Evolutionary conservation across 2,888 invertebrate species (phyloP).

Genomic region (Oasisia sp.): DNA sequence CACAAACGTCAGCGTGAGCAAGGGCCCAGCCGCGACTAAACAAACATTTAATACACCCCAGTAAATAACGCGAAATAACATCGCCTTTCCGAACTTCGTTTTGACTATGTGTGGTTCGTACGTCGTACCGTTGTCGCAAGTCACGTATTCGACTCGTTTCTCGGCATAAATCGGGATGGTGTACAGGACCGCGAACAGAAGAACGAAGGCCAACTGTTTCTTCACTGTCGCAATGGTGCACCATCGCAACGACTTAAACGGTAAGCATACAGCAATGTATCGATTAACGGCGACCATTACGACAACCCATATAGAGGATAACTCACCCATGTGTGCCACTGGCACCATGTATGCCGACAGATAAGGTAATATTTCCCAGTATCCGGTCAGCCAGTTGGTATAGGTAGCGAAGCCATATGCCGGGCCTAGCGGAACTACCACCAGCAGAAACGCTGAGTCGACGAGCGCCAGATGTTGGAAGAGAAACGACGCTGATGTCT

Average conservation of each 20-base stretch:
- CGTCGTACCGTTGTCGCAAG: conserved; percentile 8
- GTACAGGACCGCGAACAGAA: conserved; percentile 39
- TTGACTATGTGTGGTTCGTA: neutral
- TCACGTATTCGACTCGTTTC: conserved; percentile 20
- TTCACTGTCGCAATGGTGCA: conserved; percentile 42
- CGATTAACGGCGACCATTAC: conserved; percentile 42
- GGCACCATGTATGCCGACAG: conserved; percentile 35
- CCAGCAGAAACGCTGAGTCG: conserved; percentile 33
- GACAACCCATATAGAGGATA: conserved; percentile 43
- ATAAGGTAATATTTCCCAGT: conserved; percentile 8
- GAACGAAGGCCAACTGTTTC: conserved; percentile 39
- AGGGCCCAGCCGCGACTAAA: conserved; percentile 31
- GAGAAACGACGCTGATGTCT: conserved; percentile 43
- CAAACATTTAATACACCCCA: conserved; percentile 30
- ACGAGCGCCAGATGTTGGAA: conserved; percentile 41
- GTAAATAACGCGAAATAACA: conserved; percentile 30
- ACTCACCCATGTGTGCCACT: conserved; percentile 37
- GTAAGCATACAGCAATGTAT: conserved; percentile 43
- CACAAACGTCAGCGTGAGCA: conserved; percentile 32
- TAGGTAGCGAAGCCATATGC: conserved; percentile 34
- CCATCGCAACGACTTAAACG: conserved; percentile 40
- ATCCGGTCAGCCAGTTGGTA: conserved; percentile 29
- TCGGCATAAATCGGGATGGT: conserved; percentile 37
- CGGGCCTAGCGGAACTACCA: conserved; percentile 37
- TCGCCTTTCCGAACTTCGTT: conserved; percentile 30